Evolutionary conservation across 2,797 vertebrate genomes (phyloP), one percentile per base, ranked within the genome.

Genomic region (Chiropotes sagulatus): DNA sequence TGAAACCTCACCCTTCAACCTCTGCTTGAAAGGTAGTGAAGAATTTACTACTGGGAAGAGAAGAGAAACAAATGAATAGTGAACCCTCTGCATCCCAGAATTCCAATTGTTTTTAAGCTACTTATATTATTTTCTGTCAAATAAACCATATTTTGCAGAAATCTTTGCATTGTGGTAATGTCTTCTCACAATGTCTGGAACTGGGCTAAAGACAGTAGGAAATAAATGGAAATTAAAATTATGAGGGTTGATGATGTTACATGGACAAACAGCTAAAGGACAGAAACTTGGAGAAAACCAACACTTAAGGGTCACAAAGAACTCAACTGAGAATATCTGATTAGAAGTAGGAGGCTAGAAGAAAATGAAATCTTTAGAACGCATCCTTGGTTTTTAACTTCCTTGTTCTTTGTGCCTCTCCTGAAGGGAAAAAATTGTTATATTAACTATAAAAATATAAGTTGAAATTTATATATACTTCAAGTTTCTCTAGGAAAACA

Each of bases 401-500:
- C 48, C 33, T 36, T 33, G 84, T 36, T 94, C 36, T 94, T 91
- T 57, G 94, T 83, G 33, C 28, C n/a, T 85, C 64, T 86, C 41
- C 44, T 44, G 7, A 85, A 85, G 90, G 24, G 12, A 61, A 52
- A 95, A 81, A 82, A 91, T 24, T 88, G 33, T 92, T 81, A 64
- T n/a, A 79, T 78, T 93, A 90, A 54, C 48, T 88, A 91, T 50
- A 96, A 91, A 95, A 88, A 90, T 78, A 44, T 41, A 95, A 85
- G 88, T 20, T 73, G 26, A 80, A 76, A 96, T 39, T 88, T 75
- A 91, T 20, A 72, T 75, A 78, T 50, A 88, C 7, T 22, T 84
- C 39, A 24, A n/a, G 2, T 88, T 93, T 94, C 61, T 72, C 33
- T 84, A 90, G 12, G 39, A 87, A 90, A 97, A 88, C 2, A 91